Conservation (phyloP, 2,797 vertebrate species). For the Hylomyscus alleni region DNA sequence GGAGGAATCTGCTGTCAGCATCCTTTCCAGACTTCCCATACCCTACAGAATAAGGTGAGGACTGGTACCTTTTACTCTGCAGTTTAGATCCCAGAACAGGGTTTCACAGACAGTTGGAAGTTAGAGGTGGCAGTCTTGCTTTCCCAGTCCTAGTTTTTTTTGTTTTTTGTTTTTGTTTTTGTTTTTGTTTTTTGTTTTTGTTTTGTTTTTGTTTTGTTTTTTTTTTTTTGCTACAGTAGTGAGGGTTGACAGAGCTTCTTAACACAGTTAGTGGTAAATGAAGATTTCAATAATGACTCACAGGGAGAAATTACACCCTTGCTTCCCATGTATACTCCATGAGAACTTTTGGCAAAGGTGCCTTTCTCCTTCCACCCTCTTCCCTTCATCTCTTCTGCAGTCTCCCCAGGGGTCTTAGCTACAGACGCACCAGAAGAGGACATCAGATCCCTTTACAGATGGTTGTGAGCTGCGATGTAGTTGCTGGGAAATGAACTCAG, state of each 20-base stretch:
- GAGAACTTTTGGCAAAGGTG: conserved; percentile 53
- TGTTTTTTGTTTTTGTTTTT: background rate
- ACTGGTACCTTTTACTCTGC: background rate
- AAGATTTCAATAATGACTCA: conserved; percentile 74
- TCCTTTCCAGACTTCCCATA: background rate
- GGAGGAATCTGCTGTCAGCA: background rate
- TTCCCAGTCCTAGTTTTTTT: background rate
- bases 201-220: background rate
- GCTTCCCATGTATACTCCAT: conserved; percentile 39
- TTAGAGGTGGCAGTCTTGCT: conserved; percentile 32
- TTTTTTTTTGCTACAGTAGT: conserved; percentile 21
- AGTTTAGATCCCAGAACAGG: conserved; percentile 45
- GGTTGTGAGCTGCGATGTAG: too few relatives aligned
- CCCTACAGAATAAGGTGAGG: background rate
- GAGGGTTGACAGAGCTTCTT: conserved; percentile 42
- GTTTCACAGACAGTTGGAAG: conserved; percentile 52
- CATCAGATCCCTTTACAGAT: too few relatives aligned
- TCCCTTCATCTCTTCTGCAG: background rate
- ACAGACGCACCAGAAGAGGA: too few relatives aligned
- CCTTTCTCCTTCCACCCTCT: conserved; percentile 49
- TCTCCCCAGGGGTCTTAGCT: background rate
- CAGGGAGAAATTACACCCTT: conserved; percentile 58
- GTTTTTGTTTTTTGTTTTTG: background rate
- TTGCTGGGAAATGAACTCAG: too few relatives aligned
- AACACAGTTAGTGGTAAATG: conserved; percentile 31